Evolutionary conservation across 2,113 vertebrate genomes (phyloP).

Genomic region (Xiphophorus maculatus): DNA sequence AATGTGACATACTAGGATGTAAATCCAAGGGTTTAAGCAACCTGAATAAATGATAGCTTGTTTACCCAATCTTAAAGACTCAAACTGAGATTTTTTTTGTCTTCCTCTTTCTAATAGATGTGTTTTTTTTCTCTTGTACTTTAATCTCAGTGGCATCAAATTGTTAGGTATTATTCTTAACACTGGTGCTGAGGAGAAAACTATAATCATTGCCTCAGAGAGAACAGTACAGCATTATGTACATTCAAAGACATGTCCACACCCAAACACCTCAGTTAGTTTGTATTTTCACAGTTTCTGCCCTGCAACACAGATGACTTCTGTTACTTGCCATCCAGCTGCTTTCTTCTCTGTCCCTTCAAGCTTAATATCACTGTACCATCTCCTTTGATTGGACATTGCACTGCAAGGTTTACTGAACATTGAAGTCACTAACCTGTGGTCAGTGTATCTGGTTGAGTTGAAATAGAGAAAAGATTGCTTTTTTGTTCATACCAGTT

Average conservation of each 20-base stretch:
- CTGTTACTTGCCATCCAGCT: slow-evolving; percentile 4
- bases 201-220: not conserved
- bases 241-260: slow-evolving; percentile 8
- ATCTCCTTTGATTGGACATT: slow-evolving; percentile 25
- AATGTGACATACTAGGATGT: too few species aligned
- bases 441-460: slow-evolving; percentile 1
- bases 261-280: slow-evolving; percentile 2
- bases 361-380: slow-evolving; percentile 12
- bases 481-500: not conserved
- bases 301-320: not conserved
- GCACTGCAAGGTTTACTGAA: slow-evolving; percentile 31
- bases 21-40: too few species aligned
- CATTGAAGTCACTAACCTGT: slow-evolving; percentile 15
- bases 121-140: too few species aligned
- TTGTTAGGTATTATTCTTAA: slow-evolving; percentile 18
- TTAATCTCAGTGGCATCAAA: not conserved
- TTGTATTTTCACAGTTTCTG: slow-evolving; percentile 2
- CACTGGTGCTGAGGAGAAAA: slow-evolving; percentile 2
- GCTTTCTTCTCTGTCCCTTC: slow-evolving; percentile 16
- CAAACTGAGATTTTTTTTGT: too few species aligned
- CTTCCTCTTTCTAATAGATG: too few species aligned
- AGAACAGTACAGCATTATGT: slow-evolving; percentile 9
- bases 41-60: too few species aligned
- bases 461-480: slow-evolving; percentile 26
- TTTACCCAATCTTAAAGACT: too few species aligned